A percentile compares a stretch with the other conserved stretches of the same genome.
These are phyloP conservation scores for Grus americana DNA, from an alignment of 2,113 vertebrate species.

Conservation along the genomic window DNA sequence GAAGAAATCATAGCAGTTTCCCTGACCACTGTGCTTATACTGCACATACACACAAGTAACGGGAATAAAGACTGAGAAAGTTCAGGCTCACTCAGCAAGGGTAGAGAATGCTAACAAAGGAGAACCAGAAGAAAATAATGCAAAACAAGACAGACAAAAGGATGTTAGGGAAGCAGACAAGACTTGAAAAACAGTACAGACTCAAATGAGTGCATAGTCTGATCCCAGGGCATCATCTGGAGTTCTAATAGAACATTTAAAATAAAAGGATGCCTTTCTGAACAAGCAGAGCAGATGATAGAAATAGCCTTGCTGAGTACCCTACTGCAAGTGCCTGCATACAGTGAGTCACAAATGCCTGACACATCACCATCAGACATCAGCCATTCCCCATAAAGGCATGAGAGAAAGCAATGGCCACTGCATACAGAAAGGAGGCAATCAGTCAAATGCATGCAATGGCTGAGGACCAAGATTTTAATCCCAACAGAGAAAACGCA, in stretches of 20 bases:
- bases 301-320: not conserved
- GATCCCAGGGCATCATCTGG: not conserved
- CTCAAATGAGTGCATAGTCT: not conserved
- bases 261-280: not conserved
- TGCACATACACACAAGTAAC: not conserved
- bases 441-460: not conserved
- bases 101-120: not conserved
- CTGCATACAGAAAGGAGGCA: not conserved
- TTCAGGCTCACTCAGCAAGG: not conserved
- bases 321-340: not conserved
- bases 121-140: not conserved
- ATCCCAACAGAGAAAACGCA: not conserved
- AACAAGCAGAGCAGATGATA: not conserved
- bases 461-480: not conserved
- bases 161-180: not conserved
- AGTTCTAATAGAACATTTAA: not conserved
- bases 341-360: not conserved
- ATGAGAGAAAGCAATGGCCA: not conserved
- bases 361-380: not conserved
- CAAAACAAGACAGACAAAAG: not conserved
- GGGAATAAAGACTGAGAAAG: not conserved
- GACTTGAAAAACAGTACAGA: not conserved
- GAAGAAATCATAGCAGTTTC: not conserved
- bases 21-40: not conserved
- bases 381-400: not conserved